Base-by-base conservation (phyloP, 2,113 vertebrate species). In the Pomatostomus ruficeps region DNA sequence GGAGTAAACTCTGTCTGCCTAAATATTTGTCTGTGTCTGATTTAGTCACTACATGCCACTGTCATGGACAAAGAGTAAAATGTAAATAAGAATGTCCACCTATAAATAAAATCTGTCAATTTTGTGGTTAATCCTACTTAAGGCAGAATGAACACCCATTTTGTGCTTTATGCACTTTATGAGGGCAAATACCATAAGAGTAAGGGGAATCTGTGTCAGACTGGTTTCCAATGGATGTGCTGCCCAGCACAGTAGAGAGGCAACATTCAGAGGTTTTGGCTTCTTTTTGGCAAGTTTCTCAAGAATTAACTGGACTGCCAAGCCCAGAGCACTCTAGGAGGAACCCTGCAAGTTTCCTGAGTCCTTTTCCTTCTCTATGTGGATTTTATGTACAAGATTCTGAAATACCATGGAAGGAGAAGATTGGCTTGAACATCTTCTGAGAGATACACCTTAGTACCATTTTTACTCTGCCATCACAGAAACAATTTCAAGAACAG, bases 371-470 rank as follows among this genome's bases (percentile, higher is more conserved):
- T 67, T 62, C 35, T 68, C 48, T 8, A 3, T 10, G n/a, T 67
- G 23, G 29, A 78, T 88, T 90, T 90, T 73, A 42, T 6, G 1
- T 36, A 25, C 8, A 58, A 58, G 33, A 46, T 40, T 86, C 45
- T 81, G 40, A 81, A 62, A 28, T 28, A 55, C 6, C 10, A n/a
- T 12, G 2, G 25, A 86, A 49, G 18, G 6, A 48, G 12, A 7
- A 42, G 10, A 7, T 16, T 68, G 36, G 8, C 6, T 81, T 85
- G 19, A 8, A 42, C 3, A 31, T 68, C 33, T 21, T 88, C 24
- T 63, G 23, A 82, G 48, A 74, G 33, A 26, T 3, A 57, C 0
- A 0, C 7, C 5, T 28, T 42, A 51, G 7, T 54, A 31, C 2
- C 15, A 26, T 57, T 67, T 65, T 14, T 76, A 54, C 24, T 73